Base-by-base conservation (phyloP, 2,797 vertebrate species). In the Emydoidea blandingii region DNA sequence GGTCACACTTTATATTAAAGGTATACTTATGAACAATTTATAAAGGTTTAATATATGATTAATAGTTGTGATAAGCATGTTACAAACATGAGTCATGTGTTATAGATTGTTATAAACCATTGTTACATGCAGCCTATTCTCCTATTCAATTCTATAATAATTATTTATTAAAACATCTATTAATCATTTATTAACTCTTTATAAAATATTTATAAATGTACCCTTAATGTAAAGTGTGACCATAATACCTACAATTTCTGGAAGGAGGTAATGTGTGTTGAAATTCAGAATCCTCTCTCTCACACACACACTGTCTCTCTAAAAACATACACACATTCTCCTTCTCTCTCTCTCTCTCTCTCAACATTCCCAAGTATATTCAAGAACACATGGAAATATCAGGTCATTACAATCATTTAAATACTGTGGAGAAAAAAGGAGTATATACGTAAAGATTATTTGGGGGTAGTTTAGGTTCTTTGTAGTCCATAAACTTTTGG, bases 391-490 rank as follows among this genome's bases (percentile, higher is more conserved):
- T 1, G 29, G 5, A 2, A 37, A 91, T 79, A 1, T 41, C 79
- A 79, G 23, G 9, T 44, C 53, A 57, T 83, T 44, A 3, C 93
- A 94, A 53, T 59, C n/a, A 83, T 54, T 25, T 79, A 47, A 83
- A 86, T 56, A 74, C 1, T 11, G 18, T 10, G 19, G 8, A 23
- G 65, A 37, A 23, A 12, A 72, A 90, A 92, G 92, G 89, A 16
- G 37, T 92, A 50, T 27, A 31, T 81, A 34, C 56, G 79, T 89
- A 76, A 90, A 95, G 82, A 34, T 49, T 76, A 87, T 14, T 85
- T 74, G n/a, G 56, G 47, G 44, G 21, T 31, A 93, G 81, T 62
- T 89, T 86, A 79, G 6, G 49, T 81, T 91, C 92, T 95, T 92
- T 4, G 3, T 81, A 93, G 56, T 10, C 68, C 53, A 80, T 41